Percentiles rank a stretch among this genome's conserved stretches.
Conservation (phyloP, 2,113 vertebrate genomes). For the Hemichromis elongatus region DNA sequence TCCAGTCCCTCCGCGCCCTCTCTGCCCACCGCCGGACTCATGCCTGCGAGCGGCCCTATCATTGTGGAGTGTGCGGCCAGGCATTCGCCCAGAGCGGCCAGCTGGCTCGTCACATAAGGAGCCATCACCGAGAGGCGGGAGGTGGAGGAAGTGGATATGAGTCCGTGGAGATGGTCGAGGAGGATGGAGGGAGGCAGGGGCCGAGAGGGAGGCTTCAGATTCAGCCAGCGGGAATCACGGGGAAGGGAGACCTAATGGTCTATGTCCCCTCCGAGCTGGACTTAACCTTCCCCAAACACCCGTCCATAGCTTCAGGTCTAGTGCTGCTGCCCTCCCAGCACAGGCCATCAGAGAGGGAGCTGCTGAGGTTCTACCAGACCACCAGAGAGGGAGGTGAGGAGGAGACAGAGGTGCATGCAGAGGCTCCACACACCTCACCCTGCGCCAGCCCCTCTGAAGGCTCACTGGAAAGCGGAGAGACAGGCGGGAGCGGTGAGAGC, state of each 20-base stretch:
- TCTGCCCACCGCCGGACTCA: slow-evolving; percentile 74
- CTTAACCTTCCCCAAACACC: slow-evolving; percentile 63
- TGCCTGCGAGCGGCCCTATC: slow-evolving; percentile 73
- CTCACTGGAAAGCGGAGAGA: slow-evolving; percentile 89
- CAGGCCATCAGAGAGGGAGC: slow-evolving; percentile 74
- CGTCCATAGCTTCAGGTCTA: slow-evolving; percentile 47
- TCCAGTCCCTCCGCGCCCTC: slow-evolving; percentile 68
- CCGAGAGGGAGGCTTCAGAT: slow-evolving; percentile 71
- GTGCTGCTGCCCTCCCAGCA: slow-evolving; percentile 67
- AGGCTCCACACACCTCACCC: slow-evolving; percentile 86
- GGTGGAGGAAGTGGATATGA: slow-evolving; percentile 74
- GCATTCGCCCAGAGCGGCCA: slow-evolving; percentile 76
- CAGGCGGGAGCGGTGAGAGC: slow-evolving; percentile 73
- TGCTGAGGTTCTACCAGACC: slow-evolving; percentile 85
- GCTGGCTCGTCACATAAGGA: slow-evolving; percentile 76
- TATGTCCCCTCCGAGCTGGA: slow-evolving; percentile 43
- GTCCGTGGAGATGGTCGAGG: slow-evolving; percentile 64
- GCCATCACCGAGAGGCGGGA: slow-evolving; percentile 53
- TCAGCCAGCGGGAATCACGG: slow-evolving; percentile 76
- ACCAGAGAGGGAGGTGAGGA: slow-evolving; percentile 78
- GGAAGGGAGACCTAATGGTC: slow-evolving; percentile 67
- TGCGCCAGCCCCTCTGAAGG: slow-evolving; percentile 96
- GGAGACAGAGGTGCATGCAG: slow-evolving; percentile 63
- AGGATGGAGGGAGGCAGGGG: slow-evolving; percentile 65
- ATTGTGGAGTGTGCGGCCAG: slow-evolving; percentile 74